Percentiles rank a stretch among this genome's conserved stretches.
Evolutionary conservation across 1,140 invertebrate genomes (phyloP).

Genomic region (Dendrolimus kikuchii): DNA sequence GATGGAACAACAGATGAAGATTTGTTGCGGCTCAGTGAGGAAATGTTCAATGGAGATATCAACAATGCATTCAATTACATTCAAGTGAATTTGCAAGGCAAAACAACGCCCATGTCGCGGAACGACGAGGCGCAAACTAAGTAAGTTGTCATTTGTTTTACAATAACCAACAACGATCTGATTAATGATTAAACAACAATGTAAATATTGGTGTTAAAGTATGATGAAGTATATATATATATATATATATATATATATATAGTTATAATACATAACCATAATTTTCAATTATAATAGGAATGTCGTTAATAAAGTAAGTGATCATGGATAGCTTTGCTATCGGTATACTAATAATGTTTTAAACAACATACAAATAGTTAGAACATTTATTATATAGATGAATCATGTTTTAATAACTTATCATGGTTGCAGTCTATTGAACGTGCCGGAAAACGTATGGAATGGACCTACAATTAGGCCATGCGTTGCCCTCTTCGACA

Average conservation of each 20-base stretch:
- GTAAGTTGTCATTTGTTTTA: constrained; percentile 27
- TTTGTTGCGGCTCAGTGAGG: constrained; percentile 52
- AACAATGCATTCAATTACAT: constrained; percentile 64
- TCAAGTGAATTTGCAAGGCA: constrained; percentile 62
- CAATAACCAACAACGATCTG: neutral
- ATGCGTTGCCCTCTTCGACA: constrained; percentile 61
- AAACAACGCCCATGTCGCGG: constrained; percentile 59
- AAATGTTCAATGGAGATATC: constrained; percentile 64
- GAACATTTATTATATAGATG: too few relatives aligned
- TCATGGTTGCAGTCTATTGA: constrained; percentile 33
- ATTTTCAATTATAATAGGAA: too few relatives aligned
- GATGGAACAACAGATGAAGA: constrained; percentile 59
- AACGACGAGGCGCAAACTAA: constrained; percentile 53
- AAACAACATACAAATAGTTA: too few relatives aligned
- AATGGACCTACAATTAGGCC: constrained; percentile 61
- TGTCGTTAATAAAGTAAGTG: too few relatives aligned
- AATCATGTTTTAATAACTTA: too few relatives aligned
- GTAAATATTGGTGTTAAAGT: too few relatives aligned
- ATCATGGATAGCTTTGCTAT: too few relatives aligned
- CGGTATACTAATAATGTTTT: too few relatives aligned
- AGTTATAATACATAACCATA: too few relatives aligned
- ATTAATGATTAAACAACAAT: neutral
- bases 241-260: too few relatives aligned
- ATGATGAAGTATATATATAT: too few relatives aligned
- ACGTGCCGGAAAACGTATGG: constrained; percentile 60